These are phyloP conservation scores for Balanococcus diminutus DNA, from an alignment of 2,888 invertebrate genomes.

Conservation along the genomic window DNA sequence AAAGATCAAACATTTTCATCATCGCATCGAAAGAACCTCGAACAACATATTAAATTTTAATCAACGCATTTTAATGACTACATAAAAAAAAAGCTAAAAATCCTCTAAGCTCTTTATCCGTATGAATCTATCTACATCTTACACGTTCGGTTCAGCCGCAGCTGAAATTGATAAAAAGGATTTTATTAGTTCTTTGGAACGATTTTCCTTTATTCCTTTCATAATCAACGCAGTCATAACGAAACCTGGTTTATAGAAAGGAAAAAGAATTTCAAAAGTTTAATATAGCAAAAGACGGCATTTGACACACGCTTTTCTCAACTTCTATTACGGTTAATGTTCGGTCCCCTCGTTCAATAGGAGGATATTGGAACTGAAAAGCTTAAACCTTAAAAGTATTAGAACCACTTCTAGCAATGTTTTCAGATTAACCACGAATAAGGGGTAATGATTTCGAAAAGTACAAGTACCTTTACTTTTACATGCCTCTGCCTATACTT, in stretches of 20 bases:
- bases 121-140: background rate
- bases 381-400: slow-evolving; percentile 26
- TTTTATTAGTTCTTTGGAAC: slow-evolving; percentile 30
- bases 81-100: background rate
- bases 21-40: background rate
- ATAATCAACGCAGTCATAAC: slow-evolving; percentile 42
- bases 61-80: slow-evolving; percentile 32
- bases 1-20: background rate
- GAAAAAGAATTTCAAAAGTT: slow-evolving; percentile 31
- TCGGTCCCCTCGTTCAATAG: slow-evolving; percentile 20
- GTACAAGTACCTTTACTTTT: background rate
- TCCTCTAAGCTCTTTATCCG: slow-evolving; percentile 32
- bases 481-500: background rate
- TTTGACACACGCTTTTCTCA: slow-evolving; percentile 32
- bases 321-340: slow-evolving; percentile 31
- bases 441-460: background rate
- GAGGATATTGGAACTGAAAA: slow-evolving; percentile 18
- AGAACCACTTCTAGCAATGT: background rate
- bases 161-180: slow-evolving; percentile 12
- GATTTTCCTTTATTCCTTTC: slow-evolving; percentile 19
- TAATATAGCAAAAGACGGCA: slow-evolving; percentile 35
- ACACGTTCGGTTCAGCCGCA: background rate
- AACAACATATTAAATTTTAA: slow-evolving; percentile 32
- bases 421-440: slow-evolving; percentile 23
- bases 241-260: slow-evolving; percentile 36